Conservation (phyloP, 2,113 vertebrate genomes). For the Spea multiplicata region DNA sequence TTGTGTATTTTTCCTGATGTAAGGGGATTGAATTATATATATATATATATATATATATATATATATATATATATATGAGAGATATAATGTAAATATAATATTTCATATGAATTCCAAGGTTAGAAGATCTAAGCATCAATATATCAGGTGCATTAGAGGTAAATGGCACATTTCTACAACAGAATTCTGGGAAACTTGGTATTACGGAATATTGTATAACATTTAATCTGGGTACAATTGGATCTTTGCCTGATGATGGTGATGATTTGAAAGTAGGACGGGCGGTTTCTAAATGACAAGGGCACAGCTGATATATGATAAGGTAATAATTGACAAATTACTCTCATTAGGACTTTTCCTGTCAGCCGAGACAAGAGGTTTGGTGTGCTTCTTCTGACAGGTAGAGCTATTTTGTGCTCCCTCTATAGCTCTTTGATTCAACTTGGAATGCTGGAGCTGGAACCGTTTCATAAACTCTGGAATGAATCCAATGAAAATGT, state of each 20-base stretch:
- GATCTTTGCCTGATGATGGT: constrained; percentile 1
- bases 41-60: constrained; percentile 10
- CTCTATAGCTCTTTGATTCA: neutral
- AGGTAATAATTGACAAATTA: constrained; percentile 45
- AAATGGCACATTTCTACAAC: neutral
- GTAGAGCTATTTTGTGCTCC: neutral
- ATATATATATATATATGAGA: neutral
- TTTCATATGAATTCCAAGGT: too few relatives aligned
- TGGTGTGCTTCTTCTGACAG: constrained; percentile 17
- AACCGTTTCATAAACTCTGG: neutral
- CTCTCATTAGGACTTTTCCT: constrained; percentile 40
- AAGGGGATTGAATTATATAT: neutral
- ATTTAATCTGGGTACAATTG: constrained; percentile 18
- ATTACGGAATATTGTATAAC: neutral
- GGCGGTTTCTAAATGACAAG: neutral
- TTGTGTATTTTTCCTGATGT: too few relatives aligned
- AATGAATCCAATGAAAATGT: neutral
- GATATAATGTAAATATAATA: too few relatives aligned
- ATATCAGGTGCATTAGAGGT: too few relatives aligned
- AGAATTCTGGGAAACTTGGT: neutral
- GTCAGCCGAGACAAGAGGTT: constrained; percentile 23
- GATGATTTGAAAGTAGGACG: constrained; percentile 24
- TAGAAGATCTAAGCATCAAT: too few relatives aligned
- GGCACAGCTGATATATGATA: constrained; percentile 39
- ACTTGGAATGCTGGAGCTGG: neutral